phyloP scores from a whole-genome alignment of 2,797 vertebrate genomes.

The Sylvilagus floridanus region DNA sequence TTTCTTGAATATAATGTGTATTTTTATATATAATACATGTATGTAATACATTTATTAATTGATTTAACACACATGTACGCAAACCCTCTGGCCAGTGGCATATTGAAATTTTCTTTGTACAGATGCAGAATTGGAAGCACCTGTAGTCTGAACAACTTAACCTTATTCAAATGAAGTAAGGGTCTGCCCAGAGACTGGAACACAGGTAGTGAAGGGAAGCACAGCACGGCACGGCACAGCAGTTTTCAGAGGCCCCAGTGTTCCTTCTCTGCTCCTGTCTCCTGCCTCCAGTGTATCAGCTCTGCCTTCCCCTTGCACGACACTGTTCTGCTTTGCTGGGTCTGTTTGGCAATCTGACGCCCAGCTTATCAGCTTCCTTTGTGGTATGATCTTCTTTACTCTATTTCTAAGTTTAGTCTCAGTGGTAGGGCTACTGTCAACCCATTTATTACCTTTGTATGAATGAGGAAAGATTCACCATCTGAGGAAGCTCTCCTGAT shows the following conservation, averaged over 20 bases:
- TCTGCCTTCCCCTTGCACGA: not conserved
- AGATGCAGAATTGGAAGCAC: not conserved
- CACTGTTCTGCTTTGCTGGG: not conserved
- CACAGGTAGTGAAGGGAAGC: not conserved
- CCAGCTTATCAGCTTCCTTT: not conserved
- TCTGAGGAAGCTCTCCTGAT: not conserved
- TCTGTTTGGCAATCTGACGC: not conserved
- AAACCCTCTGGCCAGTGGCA: not conserved
- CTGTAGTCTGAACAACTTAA: not conserved
- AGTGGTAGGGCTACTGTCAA: not conserved
- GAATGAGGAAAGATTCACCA: not conserved
- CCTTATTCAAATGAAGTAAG: not conserved
- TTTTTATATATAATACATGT: not conserved
- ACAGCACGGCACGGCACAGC: too few species aligned
- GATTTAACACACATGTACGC: not conserved
- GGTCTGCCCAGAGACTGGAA: not conserved
- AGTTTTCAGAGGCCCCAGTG: not conserved
- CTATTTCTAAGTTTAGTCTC: not conserved
- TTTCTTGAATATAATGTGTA: slow-evolving; percentile 1
- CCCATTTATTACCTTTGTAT: not conserved
- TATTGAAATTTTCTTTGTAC: not conserved
- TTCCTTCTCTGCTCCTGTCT: not conserved
- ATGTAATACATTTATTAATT: not conserved
- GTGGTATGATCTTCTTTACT: not conserved
- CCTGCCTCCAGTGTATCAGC: not conserved